Evolutionary conservation across 2,888 invertebrate genomes (phyloP).

Genomic region (Chydorus sphaericus): DNA sequence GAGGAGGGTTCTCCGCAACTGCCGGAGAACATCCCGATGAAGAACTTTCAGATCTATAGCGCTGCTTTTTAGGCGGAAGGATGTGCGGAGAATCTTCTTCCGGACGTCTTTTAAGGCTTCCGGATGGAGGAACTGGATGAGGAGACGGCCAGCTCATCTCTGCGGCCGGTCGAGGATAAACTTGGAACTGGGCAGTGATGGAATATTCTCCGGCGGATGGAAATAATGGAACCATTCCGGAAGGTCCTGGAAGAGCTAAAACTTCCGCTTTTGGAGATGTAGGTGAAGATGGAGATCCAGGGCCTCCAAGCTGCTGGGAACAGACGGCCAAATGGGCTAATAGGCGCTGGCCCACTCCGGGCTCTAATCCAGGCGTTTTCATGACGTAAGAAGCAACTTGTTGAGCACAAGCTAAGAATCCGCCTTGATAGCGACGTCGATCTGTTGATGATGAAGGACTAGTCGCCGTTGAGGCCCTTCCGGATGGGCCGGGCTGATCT

Average conservation of each 20-base stretch:
- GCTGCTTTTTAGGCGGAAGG: slow-evolving; percentile 7
- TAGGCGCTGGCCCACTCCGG: slow-evolving; percentile 22
- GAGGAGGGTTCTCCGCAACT: too few species aligned
- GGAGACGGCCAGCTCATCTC: neutral
- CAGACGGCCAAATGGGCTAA: slow-evolving; percentile 24
- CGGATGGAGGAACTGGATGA: neutral
- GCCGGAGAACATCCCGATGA: too few species aligned
- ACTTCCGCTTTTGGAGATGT: neutral
- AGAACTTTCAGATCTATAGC: too few species aligned
- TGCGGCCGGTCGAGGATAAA: neutral
- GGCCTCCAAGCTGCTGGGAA: slow-evolving; percentile 7
- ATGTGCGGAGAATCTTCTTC: neutral
- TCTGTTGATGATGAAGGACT: neutral
- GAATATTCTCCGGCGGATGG: slow-evolving; percentile 5
- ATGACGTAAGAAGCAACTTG: slow-evolving; percentile 24
- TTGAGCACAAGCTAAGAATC: slow-evolving; percentile 25
- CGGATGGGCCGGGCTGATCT: neutral
- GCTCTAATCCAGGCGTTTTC: slow-evolving; percentile 20
- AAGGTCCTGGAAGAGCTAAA: neutral
- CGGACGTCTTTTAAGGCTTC: neutral
- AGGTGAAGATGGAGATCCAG: neutral
- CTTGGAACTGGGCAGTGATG: slow-evolving; percentile 10
- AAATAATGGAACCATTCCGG: neutral
- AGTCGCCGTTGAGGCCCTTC: neutral
- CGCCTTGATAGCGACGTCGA: slow-evolving; percentile 23